Percentiles rank a stretch among this genome's conserved stretches.
Evolutionary conservation across 2,888 invertebrate genomes (phyloP).

Genomic region (Uloborus plumipes): DNA sequence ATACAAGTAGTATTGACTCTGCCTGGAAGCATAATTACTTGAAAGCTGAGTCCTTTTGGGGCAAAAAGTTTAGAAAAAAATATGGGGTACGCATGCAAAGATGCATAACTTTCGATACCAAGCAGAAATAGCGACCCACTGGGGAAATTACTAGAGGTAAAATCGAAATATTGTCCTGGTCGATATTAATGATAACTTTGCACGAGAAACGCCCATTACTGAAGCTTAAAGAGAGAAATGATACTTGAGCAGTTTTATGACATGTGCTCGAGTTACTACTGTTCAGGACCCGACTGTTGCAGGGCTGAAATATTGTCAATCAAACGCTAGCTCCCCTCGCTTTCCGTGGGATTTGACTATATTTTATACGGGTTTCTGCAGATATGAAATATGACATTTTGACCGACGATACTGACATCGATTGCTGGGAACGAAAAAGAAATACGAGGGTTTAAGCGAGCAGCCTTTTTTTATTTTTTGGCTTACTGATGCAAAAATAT

Average conservation of each 20-base stretch:
- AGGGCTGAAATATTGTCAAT: slow-evolving; percentile 29
- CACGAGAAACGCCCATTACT: slow-evolving; percentile 45
- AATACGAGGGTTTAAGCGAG: no score
- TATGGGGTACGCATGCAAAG: slow-evolving; percentile 19
- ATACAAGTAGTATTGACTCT: not conserved
- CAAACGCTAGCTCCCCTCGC: slow-evolving; percentile 6
- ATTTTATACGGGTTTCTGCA: no score
- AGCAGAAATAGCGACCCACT: slow-evolving; percentile 30
- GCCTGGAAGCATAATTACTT: slow-evolving; percentile 24
- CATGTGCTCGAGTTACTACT: slow-evolving; percentile 20
- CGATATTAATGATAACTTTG: slow-evolving; percentile 56
- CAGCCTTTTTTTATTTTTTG: no score
- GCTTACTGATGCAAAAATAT: no score
- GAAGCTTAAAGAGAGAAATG: slow-evolving; percentile 33
- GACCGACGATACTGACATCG: no score
- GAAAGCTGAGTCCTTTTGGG: slow-evolving; percentile 10
- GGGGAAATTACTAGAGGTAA: slow-evolving; percentile 53
- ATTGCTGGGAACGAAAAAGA: no score
- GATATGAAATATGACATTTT: no score
- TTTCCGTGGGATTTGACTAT: no score
- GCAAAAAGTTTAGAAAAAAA: slow-evolving; percentile 24
- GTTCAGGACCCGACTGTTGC: slow-evolving; percentile 13
- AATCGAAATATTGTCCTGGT: slow-evolving; percentile 53
- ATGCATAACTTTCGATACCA: slow-evolving; percentile 34
- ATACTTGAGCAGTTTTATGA: slow-evolving; percentile 39